A percentile compares a stretch with the other conserved stretches of the same genome.
Conservation (phyloP, 2,113 vertebrate species). For the Pachycephala philippinensis region DNA sequence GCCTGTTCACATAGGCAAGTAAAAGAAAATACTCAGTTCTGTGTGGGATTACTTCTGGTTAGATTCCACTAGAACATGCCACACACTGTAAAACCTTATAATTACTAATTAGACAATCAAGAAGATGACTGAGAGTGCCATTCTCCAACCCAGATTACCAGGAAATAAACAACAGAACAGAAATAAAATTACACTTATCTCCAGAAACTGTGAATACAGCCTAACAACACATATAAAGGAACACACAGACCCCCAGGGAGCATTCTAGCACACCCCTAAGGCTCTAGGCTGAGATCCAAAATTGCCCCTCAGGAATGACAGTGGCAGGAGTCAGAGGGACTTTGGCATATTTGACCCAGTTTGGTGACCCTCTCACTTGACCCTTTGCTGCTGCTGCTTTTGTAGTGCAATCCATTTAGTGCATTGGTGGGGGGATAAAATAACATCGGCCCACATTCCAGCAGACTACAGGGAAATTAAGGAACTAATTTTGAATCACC, state of each 20-base stretch:
- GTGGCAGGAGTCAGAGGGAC: not conserved
- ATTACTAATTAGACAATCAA: not conserved
- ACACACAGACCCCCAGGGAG: not conserved
- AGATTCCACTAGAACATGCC: not conserved
- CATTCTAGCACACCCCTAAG: not conserved
- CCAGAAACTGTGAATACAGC: not conserved
- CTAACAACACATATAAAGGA: not conserved
- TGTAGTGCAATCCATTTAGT: not conserved
- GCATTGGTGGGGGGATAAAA: not conserved
- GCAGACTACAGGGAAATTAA: slow-evolving; percentile 41
- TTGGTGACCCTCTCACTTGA: not conserved
- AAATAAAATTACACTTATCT: not conserved
- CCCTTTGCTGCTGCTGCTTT: not conserved
- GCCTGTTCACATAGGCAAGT: not conserved
- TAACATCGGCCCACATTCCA: not conserved
- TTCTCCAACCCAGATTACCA: not conserved
- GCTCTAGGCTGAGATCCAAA: not conserved
- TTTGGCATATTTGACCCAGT: not conserved
- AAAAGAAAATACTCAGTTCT: not conserved
- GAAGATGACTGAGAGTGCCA: not conserved
- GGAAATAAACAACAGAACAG: not conserved
- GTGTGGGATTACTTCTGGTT: not conserved
- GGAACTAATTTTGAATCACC: not conserved
- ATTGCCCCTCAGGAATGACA: not conserved
- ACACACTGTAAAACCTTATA: not conserved